Evolutionary conservation across 2,797 vertebrate genomes (phyloP), one percentile per base, ranked within the genome.

Genomic region (Psittacula derbiana): DNA sequence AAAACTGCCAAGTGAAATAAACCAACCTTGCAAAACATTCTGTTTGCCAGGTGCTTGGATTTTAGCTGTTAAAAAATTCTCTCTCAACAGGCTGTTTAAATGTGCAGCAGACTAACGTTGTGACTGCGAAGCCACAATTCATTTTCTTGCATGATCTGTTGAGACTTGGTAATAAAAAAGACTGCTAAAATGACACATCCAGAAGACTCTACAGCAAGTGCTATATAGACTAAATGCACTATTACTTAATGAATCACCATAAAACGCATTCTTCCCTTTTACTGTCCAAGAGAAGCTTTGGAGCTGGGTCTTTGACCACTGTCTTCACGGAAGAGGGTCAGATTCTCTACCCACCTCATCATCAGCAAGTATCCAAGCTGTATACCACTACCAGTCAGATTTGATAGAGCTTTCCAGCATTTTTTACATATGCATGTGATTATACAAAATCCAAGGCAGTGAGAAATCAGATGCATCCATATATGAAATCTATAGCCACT

Each of bases 1-100:
- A 91, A 97, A 96, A 82, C 84, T 95, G 80, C 67, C 87, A 86
- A 91, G 46, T 86, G 73, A 96, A 96, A 96, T 93, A 97, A 88
- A 90, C 80, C 55, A 47, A 86, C 93, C 50, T 89, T 88, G 81
- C 36, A 95, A 92, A 95, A 88, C 49, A 89, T 78, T 96, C 82
- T 70, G 50, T 90, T 95, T 95, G 81, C 58, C 78, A 96, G 91
- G 93, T 94, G 90, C 87, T 81, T 85, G 85, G 70, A 91, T 88
- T 86, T 92, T 19, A 91, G 81, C 61, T 92, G 76, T 93, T 87
- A 92, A 93, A 92, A 94, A 96, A 89, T 86, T 94, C 88, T 90
- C 86, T 93, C 96, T 97, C 50, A 93, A 79, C 79, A 71, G 50
- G 79, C 81, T 73, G 70, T 50, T 89, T 92, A 92, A 88, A 88